Conservation (phyloP, 1,140 invertebrate genomes). For the Caenorhabditis inopinata region DNA sequence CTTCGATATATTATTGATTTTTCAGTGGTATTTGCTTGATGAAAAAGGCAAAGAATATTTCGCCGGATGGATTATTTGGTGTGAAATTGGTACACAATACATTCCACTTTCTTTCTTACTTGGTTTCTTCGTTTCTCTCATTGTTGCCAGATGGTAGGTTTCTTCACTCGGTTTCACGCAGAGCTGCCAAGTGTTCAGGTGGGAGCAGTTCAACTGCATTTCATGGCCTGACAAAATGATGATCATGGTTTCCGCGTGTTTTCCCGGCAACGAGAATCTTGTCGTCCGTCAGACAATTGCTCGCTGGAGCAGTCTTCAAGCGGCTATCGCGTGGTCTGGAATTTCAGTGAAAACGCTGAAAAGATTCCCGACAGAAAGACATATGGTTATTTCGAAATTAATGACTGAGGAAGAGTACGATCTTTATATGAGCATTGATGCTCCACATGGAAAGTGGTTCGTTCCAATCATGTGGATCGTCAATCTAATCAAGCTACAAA, state of each 20-base stretch:
- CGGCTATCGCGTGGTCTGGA: constrained; percentile 65
- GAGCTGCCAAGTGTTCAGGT: constrained; percentile 37
- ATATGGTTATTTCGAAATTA: constrained; percentile 82
- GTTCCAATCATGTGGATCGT: constrained; percentile 65
- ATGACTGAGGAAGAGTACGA: constrained; percentile 69
- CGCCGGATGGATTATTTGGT: constrained; percentile 66
- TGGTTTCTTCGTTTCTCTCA: constrained; percentile 66
- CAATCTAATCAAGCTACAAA: constrained; percentile 62
- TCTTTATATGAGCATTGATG: constrained; percentile 60
- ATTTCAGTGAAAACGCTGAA: constrained; percentile 82
- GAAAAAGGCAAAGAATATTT: constrained; percentile 66
- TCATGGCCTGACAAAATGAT: constrained; percentile 66
- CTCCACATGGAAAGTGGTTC: constrained; percentile 66
- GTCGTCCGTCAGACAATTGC: constrained; percentile 59
- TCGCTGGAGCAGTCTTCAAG: constrained; percentile 61
- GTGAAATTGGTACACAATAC: constrained; percentile 63
- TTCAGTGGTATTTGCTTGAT: constrained; percentile 65
- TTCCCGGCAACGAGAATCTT: constrained; percentile 57
- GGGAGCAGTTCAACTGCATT: constrained; percentile 67
- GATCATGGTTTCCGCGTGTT: constrained; percentile 56
- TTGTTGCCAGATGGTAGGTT: constrained; percentile 60
- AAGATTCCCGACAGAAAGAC: constrained; percentile 83
- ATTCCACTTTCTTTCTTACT: constrained; percentile 65
- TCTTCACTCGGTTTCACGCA: not conserved
- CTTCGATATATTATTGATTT: not conserved